Base-by-base conservation (phyloP, 2,888 invertebrate genomes). In the Leptopilina syphax region DNA sequence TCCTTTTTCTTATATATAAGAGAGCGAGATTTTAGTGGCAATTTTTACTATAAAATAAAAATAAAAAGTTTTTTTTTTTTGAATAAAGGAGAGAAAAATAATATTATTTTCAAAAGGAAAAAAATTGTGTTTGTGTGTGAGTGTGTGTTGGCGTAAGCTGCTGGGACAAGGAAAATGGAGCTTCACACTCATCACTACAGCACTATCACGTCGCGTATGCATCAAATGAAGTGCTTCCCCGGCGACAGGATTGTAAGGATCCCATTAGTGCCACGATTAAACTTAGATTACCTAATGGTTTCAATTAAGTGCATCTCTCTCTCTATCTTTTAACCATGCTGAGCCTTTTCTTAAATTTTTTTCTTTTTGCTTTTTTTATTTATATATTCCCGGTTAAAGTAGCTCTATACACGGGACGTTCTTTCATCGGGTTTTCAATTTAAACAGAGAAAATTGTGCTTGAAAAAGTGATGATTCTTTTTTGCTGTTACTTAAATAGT, bases 191-290 rank as follows among this genome's bases (percentile, higher is more conserved):
- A 87, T 86, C 90, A 91, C 84, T 91, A 90, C 86, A 89, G 88
- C 82, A 86, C 89, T 84, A 89, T 92, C 81, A 85, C 89, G 79
- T 86, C 90, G 79, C 89, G 91, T 80, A 91, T 91, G 91, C 91
- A 92, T 84, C 91, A 90, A 83, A 90, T 91, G 88, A 91, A 92
- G 84, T 92, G 90, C 82, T 92, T 90, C 84, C 89, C 91, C n/a
- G 89, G 89, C 47, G 91, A 91, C 83, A 90, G 90, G 87, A 89
- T 91, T 81, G 89, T 91, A 89, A 86, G 85, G 63, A 82, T 82
- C 80, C 65, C 80, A 79, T 67, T 80, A 67, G 68, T 68, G 41
- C 57, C 34, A 73, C 73, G 73, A 73, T 73, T 77, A 77, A 77
- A 63, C 65, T 65, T 65, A 77, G 77, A 77, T 77, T 77, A 65